Evolutionary conservation across 2,797 vertebrate species (phyloP).

Genomic region (Anisognathus igniventris): DNA sequence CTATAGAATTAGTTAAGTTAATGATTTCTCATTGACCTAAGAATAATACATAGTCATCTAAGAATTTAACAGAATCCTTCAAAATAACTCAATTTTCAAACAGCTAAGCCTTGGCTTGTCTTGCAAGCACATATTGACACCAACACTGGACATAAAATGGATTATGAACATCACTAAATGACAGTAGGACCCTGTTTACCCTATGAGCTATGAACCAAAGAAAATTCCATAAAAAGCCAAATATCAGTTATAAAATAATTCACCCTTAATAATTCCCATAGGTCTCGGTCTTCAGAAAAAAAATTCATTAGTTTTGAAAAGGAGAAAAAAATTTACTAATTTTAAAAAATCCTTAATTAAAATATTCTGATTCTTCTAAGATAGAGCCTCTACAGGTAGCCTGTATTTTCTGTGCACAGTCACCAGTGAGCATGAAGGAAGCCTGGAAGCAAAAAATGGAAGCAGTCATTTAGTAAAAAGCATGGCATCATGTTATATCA

Average conservation of each 20-base stretch:
- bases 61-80: background rate
- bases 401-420: conserved; percentile 46
- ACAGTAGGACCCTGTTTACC: background rate
- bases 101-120: background rate
- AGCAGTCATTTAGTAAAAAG: conserved; percentile 70
- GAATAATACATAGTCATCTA: background rate
- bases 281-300: background rate
- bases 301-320: background rate
- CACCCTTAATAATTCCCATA: background rate
- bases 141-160: background rate
- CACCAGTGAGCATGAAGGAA: conserved; percentile 30
- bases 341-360: background rate
- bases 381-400: background rate
- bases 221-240: background rate
- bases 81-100: background rate
- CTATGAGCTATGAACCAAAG: background rate
- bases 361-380: background rate
- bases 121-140: background rate
- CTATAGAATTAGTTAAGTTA: background rate
- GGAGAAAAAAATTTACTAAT: background rate
- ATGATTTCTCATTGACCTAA: background rate
- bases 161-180: background rate
- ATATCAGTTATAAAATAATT: background rate
- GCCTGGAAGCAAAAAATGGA: conserved; percentile 64
- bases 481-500: conserved; percentile 75